Evolutionary conservation across 1,140 invertebrate species (phyloP), one percentile per base, ranked within the genome.

Genomic region (Phortica variegata): DNA sequence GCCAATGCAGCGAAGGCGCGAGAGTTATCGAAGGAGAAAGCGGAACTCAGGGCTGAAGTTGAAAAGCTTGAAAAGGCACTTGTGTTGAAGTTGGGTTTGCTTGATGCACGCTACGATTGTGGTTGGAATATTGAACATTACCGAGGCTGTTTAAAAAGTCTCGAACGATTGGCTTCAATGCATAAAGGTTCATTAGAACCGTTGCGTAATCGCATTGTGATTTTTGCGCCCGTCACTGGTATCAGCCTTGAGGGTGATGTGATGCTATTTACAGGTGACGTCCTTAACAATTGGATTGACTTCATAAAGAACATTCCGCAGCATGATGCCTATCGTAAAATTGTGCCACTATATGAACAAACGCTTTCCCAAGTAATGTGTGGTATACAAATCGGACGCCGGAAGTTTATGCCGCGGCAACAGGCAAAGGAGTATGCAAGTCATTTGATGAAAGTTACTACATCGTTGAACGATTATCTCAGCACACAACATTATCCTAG

Each of bases 321-420:
- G 56, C 85, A 91, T 63, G 89, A 93, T 73, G 77, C 77, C 48
- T 83, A 87, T 21, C 77, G 94, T 37, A 73, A 80, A 36, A 82
- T 84, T 62, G 86, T 95, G 56, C 92, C 92, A 15, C 81, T 83
- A 37, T 90, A 91, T 77, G 90, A 95, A 66, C 87, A 86, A 76
- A 84, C 89, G 8, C 80, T 94, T 13, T 93, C 91, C 0, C 84
- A 83, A 74, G 87, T 91, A 20, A 77, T 93, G 32, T 79, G 85
- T 49, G 81, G 89, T 68, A 94, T 94, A 57, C 85, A 88, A 78
- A 85, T 94, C 47, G 86, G 87, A 54, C 83, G 90, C 76, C 87
- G 90, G 84, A 93, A 94, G 76, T 93, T 93, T 75, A 91, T 92
- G 84, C 91, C 90, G 0, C 89, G 88, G 78, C 84, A 90, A 46